phyloP scores from a whole-genome alignment of 2,797 vertebrate species.

The Choloepus didactylus region DNA sequence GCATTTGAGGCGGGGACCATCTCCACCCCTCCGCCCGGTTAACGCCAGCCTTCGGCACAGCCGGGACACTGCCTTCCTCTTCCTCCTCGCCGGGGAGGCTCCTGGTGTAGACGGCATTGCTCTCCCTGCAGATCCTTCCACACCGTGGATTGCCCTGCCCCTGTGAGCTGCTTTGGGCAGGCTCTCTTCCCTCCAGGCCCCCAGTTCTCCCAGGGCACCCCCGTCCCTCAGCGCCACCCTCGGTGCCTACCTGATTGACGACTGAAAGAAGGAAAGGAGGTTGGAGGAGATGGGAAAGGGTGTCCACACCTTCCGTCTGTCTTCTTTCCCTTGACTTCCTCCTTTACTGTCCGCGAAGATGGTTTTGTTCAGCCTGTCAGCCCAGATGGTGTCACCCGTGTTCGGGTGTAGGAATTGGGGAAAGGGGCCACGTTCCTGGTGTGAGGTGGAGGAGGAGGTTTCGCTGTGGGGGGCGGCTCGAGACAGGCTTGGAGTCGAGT shows the following conservation, averaged over 20 bases:
- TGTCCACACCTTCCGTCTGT: background rate
- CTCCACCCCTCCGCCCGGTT: no score
- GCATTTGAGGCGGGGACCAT: background rate
- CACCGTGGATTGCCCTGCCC: background rate
- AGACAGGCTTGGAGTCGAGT: background rate
- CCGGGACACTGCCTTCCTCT: no score
- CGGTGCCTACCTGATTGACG: fast-evolving
- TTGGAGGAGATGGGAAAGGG: background rate
- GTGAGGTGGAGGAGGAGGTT: background rate
- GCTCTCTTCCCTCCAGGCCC: background rate
- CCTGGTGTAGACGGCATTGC: background rate
- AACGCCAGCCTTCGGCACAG: background rate
- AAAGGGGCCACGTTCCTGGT: background rate
- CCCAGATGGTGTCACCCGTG: background rate
- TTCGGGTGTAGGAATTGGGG: background rate
- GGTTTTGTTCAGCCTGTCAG: background rate
- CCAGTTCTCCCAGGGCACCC: background rate
- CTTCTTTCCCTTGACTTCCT: background rate
- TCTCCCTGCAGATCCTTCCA: no score
- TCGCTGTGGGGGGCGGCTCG: fast-evolving
- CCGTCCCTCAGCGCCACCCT: fast-evolving
- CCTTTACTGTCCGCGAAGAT: background rate
- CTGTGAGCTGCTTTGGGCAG: background rate
- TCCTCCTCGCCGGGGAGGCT: background rate
- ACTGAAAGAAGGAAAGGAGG: background rate